Evolutionary conservation across 2,888 invertebrate species (phyloP), one percentile per base, ranked within the genome.

Genomic region (Luperina nickerlii): DNA sequence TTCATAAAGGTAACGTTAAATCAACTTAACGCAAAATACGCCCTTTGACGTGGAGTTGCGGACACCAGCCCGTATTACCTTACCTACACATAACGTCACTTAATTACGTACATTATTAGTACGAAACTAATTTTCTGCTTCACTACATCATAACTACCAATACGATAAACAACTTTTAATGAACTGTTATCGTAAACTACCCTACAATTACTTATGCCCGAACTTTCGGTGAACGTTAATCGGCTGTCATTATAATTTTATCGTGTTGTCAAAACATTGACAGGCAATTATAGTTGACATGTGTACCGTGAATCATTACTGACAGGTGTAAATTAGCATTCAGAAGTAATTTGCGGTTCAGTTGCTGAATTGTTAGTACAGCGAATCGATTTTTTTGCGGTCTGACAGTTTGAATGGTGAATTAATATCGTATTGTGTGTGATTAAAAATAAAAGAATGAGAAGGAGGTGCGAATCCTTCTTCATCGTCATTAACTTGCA

Each of bases 261-360:
- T 85, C 77, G 79, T 79, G 65, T 76, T 79, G 88, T 86, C 82
- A 86, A 87, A 90, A 89, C 86, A 89, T 88, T 88, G 90, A 89
- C 87, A 88, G 87, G 79, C 84, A 87, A 90, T 91, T 85, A 89
- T 87, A 85, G 87, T 87, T 85, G 86, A 89, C 79, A 82, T 81
- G 79, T 79, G 76, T 80, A 66, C 83, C 72, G 88, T 91, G 89
- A 86, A 86, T 91, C 90, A 91, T 81, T 77, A 76, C 54, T 85
- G 88, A 76, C 84, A 90, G 85, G 83, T 87, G 85, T 85, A 79
- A 89, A 88, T 90, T 86, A 87, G 71, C 83, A 85, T 76, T 81
- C 71, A 68, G 68, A 79, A 79, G 76, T 84, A 84, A 73, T 85
- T 79, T 80, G 87, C 79, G 74, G 76, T 51, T 74, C 87, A 65